These are phyloP conservation scores for Hermaeophaga mercurialis DNA, from an alignment of 2,888 invertebrate species.

Conservation along the genomic window DNA sequence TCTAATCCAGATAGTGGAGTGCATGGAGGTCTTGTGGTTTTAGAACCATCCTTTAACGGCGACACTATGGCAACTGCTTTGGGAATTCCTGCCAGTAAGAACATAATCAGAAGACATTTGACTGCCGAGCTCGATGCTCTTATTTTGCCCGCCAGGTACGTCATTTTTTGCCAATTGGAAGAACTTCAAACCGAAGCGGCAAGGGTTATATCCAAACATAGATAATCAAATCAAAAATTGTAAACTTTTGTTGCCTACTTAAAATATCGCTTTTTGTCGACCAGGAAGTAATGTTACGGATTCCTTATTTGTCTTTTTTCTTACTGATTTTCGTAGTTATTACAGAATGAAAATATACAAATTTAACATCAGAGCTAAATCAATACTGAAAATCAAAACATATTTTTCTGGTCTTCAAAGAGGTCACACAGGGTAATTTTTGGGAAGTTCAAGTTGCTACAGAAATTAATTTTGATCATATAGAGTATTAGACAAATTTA, in stretches of 20 bases:
- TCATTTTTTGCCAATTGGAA: slow-evolving; percentile 85
- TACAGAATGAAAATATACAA: no score
- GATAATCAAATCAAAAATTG: slow-evolving; percentile 42
- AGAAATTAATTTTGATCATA: no score
- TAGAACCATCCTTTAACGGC: slow-evolving; percentile 92
- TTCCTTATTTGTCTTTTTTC: no score
- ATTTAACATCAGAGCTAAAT: no score
- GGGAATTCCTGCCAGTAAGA: slow-evolving; percentile 90
- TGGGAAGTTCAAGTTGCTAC: no score
- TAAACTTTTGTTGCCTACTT: neutral
- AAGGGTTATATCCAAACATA: slow-evolving; percentile 69
- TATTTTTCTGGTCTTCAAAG: no score
- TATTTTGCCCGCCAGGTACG: slow-evolving; percentile 91
- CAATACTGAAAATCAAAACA: no score
- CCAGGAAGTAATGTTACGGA: neutral
- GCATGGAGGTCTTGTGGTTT: slow-evolving; percentile 90
- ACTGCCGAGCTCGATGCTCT: slow-evolving; percentile 90
- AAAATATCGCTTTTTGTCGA: neutral
- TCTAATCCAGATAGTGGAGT: slow-evolving; percentile 83
- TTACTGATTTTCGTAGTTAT: no score
- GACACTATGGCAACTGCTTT: slow-evolving; percentile 94
- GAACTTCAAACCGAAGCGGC: slow-evolving; percentile 80
- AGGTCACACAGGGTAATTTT: no score
- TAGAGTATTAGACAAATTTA: no score
- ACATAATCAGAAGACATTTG: slow-evolving; percentile 90